A percentile compares a stretch with the other conserved stretches of the same genome.
Conservation (phyloP, 2,797 vertebrate species). For the Spinibarbus caldwelli region DNA sequence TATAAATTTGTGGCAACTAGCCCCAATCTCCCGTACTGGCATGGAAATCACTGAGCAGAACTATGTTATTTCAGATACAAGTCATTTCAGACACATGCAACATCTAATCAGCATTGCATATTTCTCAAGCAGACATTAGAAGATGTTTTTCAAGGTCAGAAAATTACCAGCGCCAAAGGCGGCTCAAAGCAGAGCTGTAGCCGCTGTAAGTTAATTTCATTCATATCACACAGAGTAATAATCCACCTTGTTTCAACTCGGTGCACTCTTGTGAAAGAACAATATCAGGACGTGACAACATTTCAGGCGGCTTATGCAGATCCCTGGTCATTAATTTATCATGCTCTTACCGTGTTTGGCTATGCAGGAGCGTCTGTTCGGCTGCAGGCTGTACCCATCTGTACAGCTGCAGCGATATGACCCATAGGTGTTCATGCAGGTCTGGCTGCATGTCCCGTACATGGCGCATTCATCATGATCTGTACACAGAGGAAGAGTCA, state of each 20-base stretch:
- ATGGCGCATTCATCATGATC: constrained; percentile 93
- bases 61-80: not conserved
- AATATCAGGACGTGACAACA: constrained; percentile 32
- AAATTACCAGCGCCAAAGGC: constrained; percentile 1
- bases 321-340: constrained; percentile 42
- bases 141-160: constrained; percentile 23
- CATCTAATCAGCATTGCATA: constrained; percentile 3
- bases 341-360: constrained; percentile 90
- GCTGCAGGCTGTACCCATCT: constrained; percentile 91
- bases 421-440: constrained; percentile 89
- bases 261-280: constrained; percentile 37
- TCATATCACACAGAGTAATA: constrained; percentile 65
- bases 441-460: constrained; percentile 95
- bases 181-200: not conserved
- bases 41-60: not conserved
- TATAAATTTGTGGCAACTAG: not conserved
- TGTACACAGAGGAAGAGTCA: constrained; percentile 73
- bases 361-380: constrained; percentile 92
- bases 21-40: not conserved
- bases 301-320: constrained; percentile 60
- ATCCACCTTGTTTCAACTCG: constrained; percentile 40
- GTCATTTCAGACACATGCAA: not conserved
- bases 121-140: constrained; percentile 1
- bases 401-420: constrained; percentile 92
- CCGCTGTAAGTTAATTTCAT: constrained; percentile 59